A percentile compares a stretch with the other conserved stretches of the same genome.
Evolutionary conservation across 2,797 vertebrate species (phyloP).

Genomic region (Sylvilagus floridanus): DNA sequence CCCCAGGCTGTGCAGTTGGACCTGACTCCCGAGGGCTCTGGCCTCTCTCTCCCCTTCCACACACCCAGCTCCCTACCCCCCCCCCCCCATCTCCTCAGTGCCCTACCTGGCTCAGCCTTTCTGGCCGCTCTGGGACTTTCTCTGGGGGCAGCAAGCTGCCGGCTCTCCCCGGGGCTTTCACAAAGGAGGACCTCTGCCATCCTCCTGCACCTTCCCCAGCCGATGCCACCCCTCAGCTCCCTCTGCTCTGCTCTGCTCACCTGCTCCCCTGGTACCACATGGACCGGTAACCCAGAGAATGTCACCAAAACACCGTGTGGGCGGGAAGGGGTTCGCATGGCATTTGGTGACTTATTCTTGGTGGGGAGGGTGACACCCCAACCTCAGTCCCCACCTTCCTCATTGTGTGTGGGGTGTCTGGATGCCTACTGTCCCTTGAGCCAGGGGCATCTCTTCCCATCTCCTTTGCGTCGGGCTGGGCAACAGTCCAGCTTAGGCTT

Average conservation of each 20-base stretch:
- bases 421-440: fast-evolving
- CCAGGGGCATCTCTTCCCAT: not conserved
- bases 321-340: not conserved
- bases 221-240: not conserved
- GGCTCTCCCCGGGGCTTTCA: not conserved
- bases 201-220: not conserved
- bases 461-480: not conserved
- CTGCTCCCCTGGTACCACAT: too few species aligned
- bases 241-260: not conserved
- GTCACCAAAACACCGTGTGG: not conserved
- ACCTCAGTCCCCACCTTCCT: not conserved
- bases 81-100: not conserved
- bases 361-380: not conserved
- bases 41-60: too few species aligned
- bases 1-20: too few species aligned
- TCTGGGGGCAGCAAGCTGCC: not conserved
- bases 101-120: conserved; percentile 38
- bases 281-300: not conserved
- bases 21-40: not conserved
- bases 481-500: too few species aligned
- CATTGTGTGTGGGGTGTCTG: not conserved
- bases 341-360: not conserved
- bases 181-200: not conserved
- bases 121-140: conserved; percentile 68
- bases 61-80: not conserved